phyloP scores from a whole-genome alignment of 2,888 invertebrate genomes.

The Furcula furcula region DNA sequence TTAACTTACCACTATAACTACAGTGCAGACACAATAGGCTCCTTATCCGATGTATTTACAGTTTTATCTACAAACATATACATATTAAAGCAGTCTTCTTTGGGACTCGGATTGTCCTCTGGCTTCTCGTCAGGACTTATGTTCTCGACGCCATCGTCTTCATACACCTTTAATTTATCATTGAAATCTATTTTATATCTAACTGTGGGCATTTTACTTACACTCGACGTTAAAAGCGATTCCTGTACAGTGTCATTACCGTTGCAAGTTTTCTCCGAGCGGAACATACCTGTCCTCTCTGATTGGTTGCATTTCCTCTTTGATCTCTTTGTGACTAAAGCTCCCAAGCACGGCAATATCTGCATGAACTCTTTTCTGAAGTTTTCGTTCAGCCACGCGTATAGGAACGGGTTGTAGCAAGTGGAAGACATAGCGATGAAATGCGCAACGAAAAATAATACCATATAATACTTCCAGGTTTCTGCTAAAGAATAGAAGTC shows the following conservation, averaged over 20 bases:
- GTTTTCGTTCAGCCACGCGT: slow-evolving; percentile 97
- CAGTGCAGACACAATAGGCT: slow-evolving; percentile 72
- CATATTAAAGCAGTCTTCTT: slow-evolving; percentile 74
- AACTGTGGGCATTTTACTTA: slow-evolving; percentile 67
- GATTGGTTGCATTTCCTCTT: slow-evolving; percentile 67
- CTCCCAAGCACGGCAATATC: slow-evolving; percentile 85
- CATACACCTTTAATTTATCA: slow-evolving; percentile 55
- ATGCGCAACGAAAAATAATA: slow-evolving; percentile 91
- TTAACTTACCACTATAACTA: slow-evolving; percentile 58
- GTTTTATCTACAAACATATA: slow-evolving; percentile 76
- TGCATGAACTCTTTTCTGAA: slow-evolving; percentile 94
- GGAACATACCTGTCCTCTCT: slow-evolving; percentile 69
- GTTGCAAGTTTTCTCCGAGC: slow-evolving; percentile 73
- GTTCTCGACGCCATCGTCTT: slow-evolving; percentile 56
- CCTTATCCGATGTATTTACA: slow-evolving; percentile 65
- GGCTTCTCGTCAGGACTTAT: slow-evolving; percentile 75
- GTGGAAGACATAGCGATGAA: slow-evolving; percentile 96
- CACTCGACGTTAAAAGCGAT: slow-evolving; percentile 67
- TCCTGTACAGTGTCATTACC: slow-evolving; percentile 76
- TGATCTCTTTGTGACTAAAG: slow-evolving; percentile 62
- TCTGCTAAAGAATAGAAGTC: slow-evolving; percentile 84
- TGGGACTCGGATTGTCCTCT: slow-evolving; percentile 64
- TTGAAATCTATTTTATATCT: slow-evolving; percentile 72
- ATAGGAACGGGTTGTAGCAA: slow-evolving; percentile 96
- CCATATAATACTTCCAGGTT: slow-evolving; percentile 87